Conservation (phyloP, 2,888 invertebrate species). For the Hermaeophaga mercurialis region DNA sequence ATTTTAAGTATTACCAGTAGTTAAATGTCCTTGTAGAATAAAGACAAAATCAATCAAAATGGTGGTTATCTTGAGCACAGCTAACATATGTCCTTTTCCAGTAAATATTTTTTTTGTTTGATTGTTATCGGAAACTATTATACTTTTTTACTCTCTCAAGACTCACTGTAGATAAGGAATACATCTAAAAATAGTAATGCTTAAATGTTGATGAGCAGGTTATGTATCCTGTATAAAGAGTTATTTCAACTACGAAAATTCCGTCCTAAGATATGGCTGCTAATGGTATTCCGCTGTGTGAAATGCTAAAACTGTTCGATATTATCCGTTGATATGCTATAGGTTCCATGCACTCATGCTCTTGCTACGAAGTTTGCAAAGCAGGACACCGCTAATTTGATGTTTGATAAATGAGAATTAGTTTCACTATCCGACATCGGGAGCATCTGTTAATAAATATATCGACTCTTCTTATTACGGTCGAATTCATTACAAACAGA, state of each 20-base stretch:
- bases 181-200: conserved; percentile 4
- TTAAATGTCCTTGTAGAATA: too few relatives aligned
- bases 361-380: neutral
- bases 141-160: too few relatives aligned
- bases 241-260: conserved; percentile 9
- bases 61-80: too few relatives aligned
- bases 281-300: conserved; percentile 3
- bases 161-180: too few relatives aligned
- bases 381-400: conserved; percentile 4
- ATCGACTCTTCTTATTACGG: neutral
- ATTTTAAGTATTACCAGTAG: too few relatives aligned
- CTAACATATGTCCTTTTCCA: too few relatives aligned
- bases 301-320: neutral
- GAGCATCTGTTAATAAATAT: neutral
- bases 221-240: conserved; percentile 9
- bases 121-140: too few relatives aligned
- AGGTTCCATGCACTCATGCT: neutral
- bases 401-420: neutral
- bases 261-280: neutral
- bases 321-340: conserved; percentile 3
- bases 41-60: too few relatives aligned
- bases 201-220: neutral
- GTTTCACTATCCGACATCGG: neutral
- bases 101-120: too few relatives aligned
- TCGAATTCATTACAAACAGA: neutral